A percentile compares a stretch with the other conserved stretches of the same genome.
Conservation (phyloP, 2,113 vertebrate species). For the Argyrosomus japonicus region DNA sequence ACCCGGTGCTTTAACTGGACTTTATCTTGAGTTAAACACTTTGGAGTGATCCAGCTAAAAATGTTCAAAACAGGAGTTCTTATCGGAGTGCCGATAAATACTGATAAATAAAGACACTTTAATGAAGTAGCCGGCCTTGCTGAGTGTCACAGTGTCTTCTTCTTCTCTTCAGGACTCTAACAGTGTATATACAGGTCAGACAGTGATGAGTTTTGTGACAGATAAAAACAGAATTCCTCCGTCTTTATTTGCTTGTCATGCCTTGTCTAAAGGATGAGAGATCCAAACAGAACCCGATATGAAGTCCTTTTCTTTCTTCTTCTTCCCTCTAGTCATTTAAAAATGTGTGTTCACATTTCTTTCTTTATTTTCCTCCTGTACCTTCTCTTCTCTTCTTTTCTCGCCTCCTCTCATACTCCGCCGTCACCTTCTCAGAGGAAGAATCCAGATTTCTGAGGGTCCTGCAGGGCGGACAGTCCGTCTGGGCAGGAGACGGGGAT, state of each 20-base stretch:
- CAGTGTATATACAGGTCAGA: constrained; percentile 15
- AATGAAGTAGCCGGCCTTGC: no score
- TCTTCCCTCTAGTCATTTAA: background rate
- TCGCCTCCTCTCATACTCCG: background rate
- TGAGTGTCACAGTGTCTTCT: background rate
- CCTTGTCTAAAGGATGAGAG: background rate
- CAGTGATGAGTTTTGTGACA: constrained; percentile 9
- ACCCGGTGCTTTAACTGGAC: background rate
- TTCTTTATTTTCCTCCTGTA: background rate
- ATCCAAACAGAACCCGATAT: background rate
- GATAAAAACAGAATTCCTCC: background rate
- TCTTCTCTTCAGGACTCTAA: background rate
- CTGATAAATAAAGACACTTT: background rate
- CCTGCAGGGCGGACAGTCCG: constrained; percentile 56
- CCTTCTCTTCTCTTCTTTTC: background rate
- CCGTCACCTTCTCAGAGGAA: constrained; percentile 69
- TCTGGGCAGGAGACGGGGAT: constrained; percentile 34
- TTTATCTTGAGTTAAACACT: background rate
- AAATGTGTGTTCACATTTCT: background rate
- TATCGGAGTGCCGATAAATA: no score
- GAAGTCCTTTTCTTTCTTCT: background rate
- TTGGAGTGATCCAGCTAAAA: background rate
- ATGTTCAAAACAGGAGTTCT: no score
- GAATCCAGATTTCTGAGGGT: constrained; percentile 74
- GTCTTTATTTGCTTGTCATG: rapidly evolving